Conservation (phyloP, 2,797 vertebrate genomes). For the Gymnoscopelus braueri region DNA sequence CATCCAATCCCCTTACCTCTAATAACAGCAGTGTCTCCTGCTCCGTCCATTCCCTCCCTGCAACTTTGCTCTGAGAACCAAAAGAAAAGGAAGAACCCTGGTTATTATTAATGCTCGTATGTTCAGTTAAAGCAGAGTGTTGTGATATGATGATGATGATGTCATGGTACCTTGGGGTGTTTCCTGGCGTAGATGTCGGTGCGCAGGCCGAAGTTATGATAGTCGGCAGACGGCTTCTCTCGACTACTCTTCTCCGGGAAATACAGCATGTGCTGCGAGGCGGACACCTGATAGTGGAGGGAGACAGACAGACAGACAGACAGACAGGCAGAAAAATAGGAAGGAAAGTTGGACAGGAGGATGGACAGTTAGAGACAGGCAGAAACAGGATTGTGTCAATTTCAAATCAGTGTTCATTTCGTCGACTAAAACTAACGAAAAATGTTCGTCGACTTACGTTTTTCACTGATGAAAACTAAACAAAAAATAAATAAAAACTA, state of each 20-base stretch:
- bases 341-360: too few relatives aligned
- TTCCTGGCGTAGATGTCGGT: constrained; percentile 94
- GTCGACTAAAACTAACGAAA: neutral
- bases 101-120: neutral
- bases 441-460: too few relatives aligned
- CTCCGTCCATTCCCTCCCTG: constrained; percentile 95
- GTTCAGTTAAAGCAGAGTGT: neutral
- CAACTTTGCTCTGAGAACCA: constrained; percentile 88
- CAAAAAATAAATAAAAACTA: too few relatives aligned
- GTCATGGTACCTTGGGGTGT: constrained; percentile 85
- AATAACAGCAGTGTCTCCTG: constrained; percentile 94
- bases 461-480: neutral
- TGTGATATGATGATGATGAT: neutral
- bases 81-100: constrained; percentile 3
- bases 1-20: constrained; percentile 81
- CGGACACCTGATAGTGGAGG: constrained; percentile 83
- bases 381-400: neutral
- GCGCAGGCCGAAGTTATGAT: constrained; percentile 94
- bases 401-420: neutral
- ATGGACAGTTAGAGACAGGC: neutral
- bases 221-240: constrained; percentile 90
- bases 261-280: constrained; percentile 96
- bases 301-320: neutral
- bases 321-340: neutral
- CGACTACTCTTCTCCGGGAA: constrained; percentile 90